Base-by-base conservation (phyloP, 1,140 invertebrate species). In the Cardiocondyla obscurior region DNA sequence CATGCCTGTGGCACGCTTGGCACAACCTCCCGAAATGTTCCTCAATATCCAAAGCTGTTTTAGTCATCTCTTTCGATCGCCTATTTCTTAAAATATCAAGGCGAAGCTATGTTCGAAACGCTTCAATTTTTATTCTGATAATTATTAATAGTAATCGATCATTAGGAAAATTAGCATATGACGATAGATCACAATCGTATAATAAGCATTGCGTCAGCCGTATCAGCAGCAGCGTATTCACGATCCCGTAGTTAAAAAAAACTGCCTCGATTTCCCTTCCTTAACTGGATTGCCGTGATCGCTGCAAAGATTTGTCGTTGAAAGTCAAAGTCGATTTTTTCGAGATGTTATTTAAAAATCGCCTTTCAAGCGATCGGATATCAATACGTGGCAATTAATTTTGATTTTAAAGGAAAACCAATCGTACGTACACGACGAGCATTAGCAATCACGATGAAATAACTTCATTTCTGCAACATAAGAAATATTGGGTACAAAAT, bases 1-100 rank as follows among this genome's bases (percentile, higher is more conserved):
- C 74, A 74, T 25, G n/a, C 8, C 30, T 3, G 28, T 28, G 28
- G n/a, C n/a, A 62, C 39, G 25, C 28, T 76, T 76, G 72, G 55
- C 72, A 62, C 28, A 28, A 8, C 4, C 3, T 22, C 14, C 22
- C 16, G 10, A 14, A n/a, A 58, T 28, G 14, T 0, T 12, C 16
- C n/a, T 57, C 10, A n/a, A 3, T 6, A 7, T 69, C 28, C 46
- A 2, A 1, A 30, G 30, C 30, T 33, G 19, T 22, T 39, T n/a
- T 19, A 6, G 7, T 12, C 12, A 14, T 60, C 42, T 46, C 8
- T 16, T 46, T 16, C 44, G 6, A 3, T 42, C 22, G 4, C 0
- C 16, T 30, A 39, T 25, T 42, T 64, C 19, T 22, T 2, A n/a
- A 53, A 33, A 16, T 22, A 51, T 6, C 19, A 3, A 70, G 30